phyloP scores from a whole-genome alignment of 2,797 vertebrate species.

The Chaetodon trifasciatus region DNA sequence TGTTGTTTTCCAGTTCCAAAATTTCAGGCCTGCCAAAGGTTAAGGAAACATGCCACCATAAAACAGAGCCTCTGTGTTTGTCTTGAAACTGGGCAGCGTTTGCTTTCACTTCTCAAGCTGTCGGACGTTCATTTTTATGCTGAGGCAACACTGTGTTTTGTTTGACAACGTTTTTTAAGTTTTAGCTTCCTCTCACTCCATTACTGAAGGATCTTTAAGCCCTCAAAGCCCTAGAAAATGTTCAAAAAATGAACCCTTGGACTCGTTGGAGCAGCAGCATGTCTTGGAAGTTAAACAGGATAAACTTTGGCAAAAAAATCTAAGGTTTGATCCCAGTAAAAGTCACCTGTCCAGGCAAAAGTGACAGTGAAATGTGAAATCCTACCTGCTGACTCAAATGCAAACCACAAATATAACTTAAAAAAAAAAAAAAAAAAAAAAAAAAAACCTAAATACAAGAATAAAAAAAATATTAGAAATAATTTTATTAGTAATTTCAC shows the following conservation, averaged over 20 bases:
- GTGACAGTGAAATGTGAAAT: not conserved
- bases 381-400: not conserved
- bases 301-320: not conserved
- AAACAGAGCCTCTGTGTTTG: constrained; percentile 72
- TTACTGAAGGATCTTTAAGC: constrained; percentile 15
- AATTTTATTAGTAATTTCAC: not conserved
- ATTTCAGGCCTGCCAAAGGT: constrained; percentile 71
- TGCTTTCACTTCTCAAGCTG: constrained; percentile 45
- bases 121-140: constrained; percentile 31
- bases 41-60: constrained; percentile 69
- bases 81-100: constrained; percentile 50
- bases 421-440: not conserved
- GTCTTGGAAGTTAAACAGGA: not conserved
- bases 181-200: constrained; percentile 20
- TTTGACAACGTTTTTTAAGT: constrained; percentile 46
- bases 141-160: constrained; percentile 29
- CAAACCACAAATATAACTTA: constrained; percentile 7
- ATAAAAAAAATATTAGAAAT: not conserved
- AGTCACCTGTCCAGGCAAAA: not conserved
- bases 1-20: constrained; percentile 66
- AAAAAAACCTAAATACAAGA: not conserved
- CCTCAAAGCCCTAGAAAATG: not conserved
- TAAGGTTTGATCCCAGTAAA: not conserved
- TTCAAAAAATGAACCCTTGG: not conserved
- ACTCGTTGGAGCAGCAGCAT: not conserved